Conservation (phyloP, 2,888 invertebrate genomes). For the Frankliniella fusca region DNA sequence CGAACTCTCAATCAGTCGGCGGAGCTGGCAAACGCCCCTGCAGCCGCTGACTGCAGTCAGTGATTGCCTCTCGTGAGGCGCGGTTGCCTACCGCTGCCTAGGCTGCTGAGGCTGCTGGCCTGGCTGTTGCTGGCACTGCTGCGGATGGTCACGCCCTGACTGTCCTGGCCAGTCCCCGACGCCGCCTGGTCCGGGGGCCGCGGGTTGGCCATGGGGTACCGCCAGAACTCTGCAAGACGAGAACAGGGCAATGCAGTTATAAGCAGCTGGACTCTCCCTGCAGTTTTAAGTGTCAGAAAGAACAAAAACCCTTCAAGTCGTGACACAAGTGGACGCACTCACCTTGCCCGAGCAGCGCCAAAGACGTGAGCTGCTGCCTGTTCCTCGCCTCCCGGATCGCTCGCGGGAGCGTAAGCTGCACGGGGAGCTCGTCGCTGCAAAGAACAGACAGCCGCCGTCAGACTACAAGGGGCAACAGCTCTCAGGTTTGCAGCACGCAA, state of each 20-base stretch:
- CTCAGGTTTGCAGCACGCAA: slow-evolving; percentile 20
- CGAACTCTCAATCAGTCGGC: too few relatives aligned
- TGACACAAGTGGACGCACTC: slow-evolving; percentile 30
- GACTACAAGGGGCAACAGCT: slow-evolving; percentile 1
- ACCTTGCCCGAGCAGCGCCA: slow-evolving; percentile 80
- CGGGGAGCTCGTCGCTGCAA: slow-evolving; percentile 85
- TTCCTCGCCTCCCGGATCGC: slow-evolving; percentile 83
- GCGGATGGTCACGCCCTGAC: slow-evolving; percentile 39
- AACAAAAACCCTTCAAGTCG: too few relatives aligned
- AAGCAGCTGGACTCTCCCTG: too few relatives aligned
- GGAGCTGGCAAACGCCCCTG: too few relatives aligned
- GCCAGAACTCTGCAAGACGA: slow-evolving; percentile 44
- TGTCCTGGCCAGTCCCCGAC: slow-evolving; percentile 32
- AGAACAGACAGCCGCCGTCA: slow-evolving; percentile 21
- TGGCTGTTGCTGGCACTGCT: slow-evolving; percentile 48
- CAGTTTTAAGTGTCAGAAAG: too few relatives aligned
- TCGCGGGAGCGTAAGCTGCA: slow-evolving; percentile 78
- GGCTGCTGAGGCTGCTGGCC: slow-evolving; percentile 71
- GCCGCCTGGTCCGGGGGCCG: slow-evolving; percentile 52
- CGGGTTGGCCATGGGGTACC: slow-evolving; percentile 72
- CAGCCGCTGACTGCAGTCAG: too few relatives aligned
- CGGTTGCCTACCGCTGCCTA: slow-evolving; percentile 54
- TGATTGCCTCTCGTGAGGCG: background rate
- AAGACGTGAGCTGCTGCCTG: slow-evolving; percentile 82
- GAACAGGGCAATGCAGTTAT: background rate